Percentiles rank a stretch among this genome's conserved stretches.
phyloP scores from a whole-genome alignment of 2,888 invertebrate species.

The Invenusta paracnida region DNA sequence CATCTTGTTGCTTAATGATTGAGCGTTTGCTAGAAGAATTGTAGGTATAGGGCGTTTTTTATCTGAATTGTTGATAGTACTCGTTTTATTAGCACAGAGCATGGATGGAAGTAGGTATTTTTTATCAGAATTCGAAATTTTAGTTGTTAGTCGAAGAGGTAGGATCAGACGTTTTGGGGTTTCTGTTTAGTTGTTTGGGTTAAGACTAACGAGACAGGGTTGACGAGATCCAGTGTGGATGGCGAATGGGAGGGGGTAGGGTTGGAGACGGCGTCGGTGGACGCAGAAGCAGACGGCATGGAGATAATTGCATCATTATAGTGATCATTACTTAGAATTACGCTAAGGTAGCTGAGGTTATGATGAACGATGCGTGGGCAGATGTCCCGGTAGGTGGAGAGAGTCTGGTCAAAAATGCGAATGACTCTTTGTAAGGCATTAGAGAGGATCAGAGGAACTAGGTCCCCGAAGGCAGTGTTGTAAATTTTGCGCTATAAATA shows the following conservation, averaged over 20 bases:
- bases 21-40: too few relatives aligned
- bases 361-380: background rate
- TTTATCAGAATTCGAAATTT: too few relatives aligned
- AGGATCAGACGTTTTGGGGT: too few relatives aligned
- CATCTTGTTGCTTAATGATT: too few relatives aligned
- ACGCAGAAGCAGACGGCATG: background rate
- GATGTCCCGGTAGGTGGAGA: conserved; percentile 10
- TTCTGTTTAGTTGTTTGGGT: too few relatives aligned
- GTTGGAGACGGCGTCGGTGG: background rate
- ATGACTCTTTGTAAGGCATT: conserved; percentile 26
- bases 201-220: too few relatives aligned
- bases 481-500: conserved; percentile 2
- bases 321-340: background rate
- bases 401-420: background rate
- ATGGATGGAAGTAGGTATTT: too few relatives aligned
- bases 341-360: background rate
- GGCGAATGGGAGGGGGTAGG: background rate
- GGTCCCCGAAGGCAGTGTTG: conserved; percentile 17
- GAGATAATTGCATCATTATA: conserved; percentile 15
- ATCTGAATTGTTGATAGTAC: too few relatives aligned
- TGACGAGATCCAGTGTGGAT: background rate
- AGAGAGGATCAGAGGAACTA: conserved; percentile 26
- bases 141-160: too few relatives aligned
- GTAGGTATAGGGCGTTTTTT: too few relatives aligned
- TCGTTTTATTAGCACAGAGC: too few relatives aligned